Evolutionary conservation across 2,888 invertebrate species (phyloP).

Genomic region (Axea sp.): DNA sequence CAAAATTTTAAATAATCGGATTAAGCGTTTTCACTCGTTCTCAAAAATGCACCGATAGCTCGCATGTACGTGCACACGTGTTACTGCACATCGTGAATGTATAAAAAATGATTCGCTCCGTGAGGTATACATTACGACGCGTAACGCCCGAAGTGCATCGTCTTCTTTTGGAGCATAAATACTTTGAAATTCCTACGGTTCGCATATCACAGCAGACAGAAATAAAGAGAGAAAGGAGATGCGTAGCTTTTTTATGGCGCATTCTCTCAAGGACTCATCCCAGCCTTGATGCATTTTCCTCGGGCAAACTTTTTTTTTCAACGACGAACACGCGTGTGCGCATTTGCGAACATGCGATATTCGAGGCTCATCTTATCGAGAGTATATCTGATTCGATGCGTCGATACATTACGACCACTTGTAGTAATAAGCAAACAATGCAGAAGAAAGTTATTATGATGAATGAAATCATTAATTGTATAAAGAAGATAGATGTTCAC

Average conservation of each 20-base stretch:
- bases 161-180: slow-evolving; percentile 39
- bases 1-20: no score
- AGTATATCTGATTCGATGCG: slow-evolving; percentile 35
- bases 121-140: slow-evolving; percentile 36
- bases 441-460: slow-evolving; percentile 23
- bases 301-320: slow-evolving; percentile 31
- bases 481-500: no score
- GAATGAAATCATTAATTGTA: slow-evolving; percentile 37
- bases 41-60: no score
- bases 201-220: slow-evolving; percentile 47
- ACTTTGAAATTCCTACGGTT: slow-evolving; percentile 42
- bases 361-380: slow-evolving; percentile 37
- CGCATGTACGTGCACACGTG: no score
- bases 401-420: slow-evolving; percentile 27
- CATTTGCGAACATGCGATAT: slow-evolving; percentile 20
- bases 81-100: no score
- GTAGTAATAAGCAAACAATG: slow-evolving; percentile 42
- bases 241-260: slow-evolving; percentile 35
- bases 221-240: slow-evolving; percentile 63
- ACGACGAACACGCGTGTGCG: slow-evolving; percentile 18
- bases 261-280: slow-evolving; percentile 58
- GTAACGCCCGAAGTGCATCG: slow-evolving; percentile 32
- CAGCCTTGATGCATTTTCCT: slow-evolving; percentile 60
- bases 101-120: slow-evolving; percentile 34
- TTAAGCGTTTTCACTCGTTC: no score